phyloP scores from a whole-genome alignment of 2,797 vertebrate genomes.

The Sebastiscus tertius region DNA sequence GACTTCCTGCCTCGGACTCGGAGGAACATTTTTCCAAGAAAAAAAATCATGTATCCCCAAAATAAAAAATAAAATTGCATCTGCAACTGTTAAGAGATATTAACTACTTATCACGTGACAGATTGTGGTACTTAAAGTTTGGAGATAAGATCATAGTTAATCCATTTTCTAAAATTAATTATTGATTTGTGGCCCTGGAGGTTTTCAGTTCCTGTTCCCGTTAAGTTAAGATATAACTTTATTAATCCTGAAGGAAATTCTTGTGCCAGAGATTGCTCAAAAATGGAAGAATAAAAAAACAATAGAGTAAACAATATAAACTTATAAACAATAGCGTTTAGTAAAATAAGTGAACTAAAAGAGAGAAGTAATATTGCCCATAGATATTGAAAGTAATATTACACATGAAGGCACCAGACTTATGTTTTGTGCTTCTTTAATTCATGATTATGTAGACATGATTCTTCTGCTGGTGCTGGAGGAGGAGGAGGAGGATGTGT shows the following conservation, averaged over 20 bases:
- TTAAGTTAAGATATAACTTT: neutral
- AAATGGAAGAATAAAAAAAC: too few relatives aligned
- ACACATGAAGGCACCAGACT: neutral
- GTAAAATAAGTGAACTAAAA: too few relatives aligned
- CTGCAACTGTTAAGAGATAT: neutral
- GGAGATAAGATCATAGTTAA: neutral
- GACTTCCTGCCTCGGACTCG: neutral
- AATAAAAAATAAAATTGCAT: neutral
- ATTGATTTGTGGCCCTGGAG: neutral
- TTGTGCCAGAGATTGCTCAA: too few relatives aligned
- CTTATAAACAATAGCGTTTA: too few relatives aligned
- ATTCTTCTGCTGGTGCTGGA: slow-evolving; percentile 83
- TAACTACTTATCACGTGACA: neutral
- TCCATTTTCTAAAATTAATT: neutral
- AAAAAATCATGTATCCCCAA: neutral
- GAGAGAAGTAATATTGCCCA: too few relatives aligned
- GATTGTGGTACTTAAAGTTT: neutral
- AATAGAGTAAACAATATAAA: too few relatives aligned
- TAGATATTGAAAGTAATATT: too few relatives aligned
- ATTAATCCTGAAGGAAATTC: too few relatives aligned
- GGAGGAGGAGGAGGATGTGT: slow-evolving; percentile 90
- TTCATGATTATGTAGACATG: slow-evolving; percentile 74
- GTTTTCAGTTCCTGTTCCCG: neutral
- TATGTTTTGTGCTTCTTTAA: neutral
- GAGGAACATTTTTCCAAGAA: neutral